Conservation (phyloP, 2,888 invertebrate genomes). For the Byasa hedistus region DNA sequence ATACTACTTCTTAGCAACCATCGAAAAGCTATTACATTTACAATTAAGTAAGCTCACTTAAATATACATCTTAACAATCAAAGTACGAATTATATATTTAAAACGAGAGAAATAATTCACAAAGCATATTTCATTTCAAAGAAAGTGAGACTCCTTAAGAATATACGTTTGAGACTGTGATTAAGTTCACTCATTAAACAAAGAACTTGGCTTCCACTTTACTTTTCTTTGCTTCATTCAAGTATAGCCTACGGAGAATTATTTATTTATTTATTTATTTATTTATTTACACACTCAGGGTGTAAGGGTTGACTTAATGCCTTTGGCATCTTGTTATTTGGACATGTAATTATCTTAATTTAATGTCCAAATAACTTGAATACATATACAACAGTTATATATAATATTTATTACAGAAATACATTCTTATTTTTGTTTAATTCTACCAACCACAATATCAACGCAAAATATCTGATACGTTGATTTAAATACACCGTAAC, state of each 20-base stretch:
- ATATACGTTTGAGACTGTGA: constrained; percentile 10
- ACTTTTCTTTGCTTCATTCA: constrained; percentile 4
- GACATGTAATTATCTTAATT: constrained; percentile 9
- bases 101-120: constrained; percentile 4
- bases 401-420: too few relatives aligned
- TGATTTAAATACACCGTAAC: too few relatives aligned
- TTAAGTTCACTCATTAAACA: constrained; percentile 19
- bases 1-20: too few relatives aligned
- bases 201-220: constrained; percentile 6
- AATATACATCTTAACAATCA: not conserved
- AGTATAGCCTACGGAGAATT: not conserved
- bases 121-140: constrained; percentile 6
- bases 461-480: too few relatives aligned
- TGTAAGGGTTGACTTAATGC: too few relatives aligned
- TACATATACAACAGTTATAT: too few relatives aligned
- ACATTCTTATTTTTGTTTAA: too few relatives aligned
- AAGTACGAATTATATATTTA: not conserved
- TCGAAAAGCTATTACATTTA: too few relatives aligned
- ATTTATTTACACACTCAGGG: too few relatives aligned
- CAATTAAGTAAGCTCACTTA: not conserved
- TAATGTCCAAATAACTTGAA: not conserved
- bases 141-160: constrained; percentile 1
- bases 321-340: too few relatives aligned
- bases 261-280: too few relatives aligned
- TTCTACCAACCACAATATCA: too few relatives aligned